Conservation (phyloP, 2,888 invertebrate genomes). For the Acleris holmiana region DNA sequence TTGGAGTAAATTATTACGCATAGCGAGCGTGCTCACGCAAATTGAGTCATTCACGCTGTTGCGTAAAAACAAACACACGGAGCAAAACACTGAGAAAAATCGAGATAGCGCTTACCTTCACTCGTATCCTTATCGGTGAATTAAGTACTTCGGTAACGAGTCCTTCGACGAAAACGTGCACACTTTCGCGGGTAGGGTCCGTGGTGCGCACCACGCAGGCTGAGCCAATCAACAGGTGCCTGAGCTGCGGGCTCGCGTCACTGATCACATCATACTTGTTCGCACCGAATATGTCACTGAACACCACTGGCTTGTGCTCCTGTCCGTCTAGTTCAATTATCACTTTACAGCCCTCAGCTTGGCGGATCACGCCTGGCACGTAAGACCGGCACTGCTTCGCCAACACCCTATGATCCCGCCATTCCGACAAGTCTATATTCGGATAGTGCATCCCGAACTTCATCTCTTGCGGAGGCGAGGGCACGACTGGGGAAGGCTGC, state of each 20-base stretch:
- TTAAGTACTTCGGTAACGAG: conserved; percentile 86
- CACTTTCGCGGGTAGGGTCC: conserved; percentile 82
- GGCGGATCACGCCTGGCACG: conserved; percentile 94
- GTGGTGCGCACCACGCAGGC: conserved; percentile 91
- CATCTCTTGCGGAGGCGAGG: conserved; percentile 84
- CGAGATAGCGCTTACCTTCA: conserved; percentile 64
- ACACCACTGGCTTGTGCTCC: conserved; percentile 88
- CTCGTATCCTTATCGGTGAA: conserved; percentile 76
- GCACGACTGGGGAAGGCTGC: conserved; percentile 72
- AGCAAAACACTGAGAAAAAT: too few relatives aligned
- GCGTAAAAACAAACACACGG: neutral
- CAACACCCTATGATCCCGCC: conserved; percentile 96
- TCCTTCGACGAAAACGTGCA: conserved; percentile 93
- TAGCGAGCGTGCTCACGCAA: neutral
- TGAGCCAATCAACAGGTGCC: conserved; percentile 91
- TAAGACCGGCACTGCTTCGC: conserved; percentile 93
- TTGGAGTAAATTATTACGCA: too few relatives aligned
- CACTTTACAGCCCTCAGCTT: conserved; percentile 88
- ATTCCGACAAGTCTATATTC: conserved; percentile 94
- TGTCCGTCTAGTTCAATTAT: conserved; percentile 92
- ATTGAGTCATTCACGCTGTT: conserved; percentile 1
- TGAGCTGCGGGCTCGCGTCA: conserved; percentile 95
- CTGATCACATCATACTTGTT: conserved; percentile 95
- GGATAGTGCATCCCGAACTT: conserved; percentile 81
- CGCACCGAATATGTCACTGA: conserved; percentile 90